These are phyloP conservation scores for Petrocephalus zakoni DNA, from an alignment of 2,113 vertebrate species.

Conservation along the genomic window DNA sequence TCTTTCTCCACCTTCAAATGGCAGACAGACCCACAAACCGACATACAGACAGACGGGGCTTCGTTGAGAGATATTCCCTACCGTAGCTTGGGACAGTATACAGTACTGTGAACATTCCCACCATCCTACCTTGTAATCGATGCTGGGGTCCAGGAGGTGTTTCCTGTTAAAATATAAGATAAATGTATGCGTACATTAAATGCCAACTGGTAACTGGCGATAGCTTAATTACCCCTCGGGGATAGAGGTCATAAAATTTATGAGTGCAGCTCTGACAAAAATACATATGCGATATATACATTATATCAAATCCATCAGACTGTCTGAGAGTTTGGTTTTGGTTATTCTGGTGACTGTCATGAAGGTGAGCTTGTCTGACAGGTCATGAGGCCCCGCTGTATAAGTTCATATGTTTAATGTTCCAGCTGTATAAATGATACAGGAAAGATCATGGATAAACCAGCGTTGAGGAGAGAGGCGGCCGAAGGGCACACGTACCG, in stretches of 20 bases:
- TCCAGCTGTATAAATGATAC: background rate
- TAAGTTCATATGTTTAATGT: background rate
- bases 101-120: background rate
- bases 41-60: background rate
- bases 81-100: background rate
- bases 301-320: background rate
- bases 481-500: slow-evolving; percentile 44
- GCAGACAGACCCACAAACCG: slow-evolving; percentile 11
- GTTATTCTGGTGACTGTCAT: background rate
- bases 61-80: background rate
- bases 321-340: background rate
- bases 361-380: background rate
- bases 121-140: slow-evolving; percentile 57
- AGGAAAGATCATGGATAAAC: background rate
- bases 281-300: background rate
- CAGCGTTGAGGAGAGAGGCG: background rate
- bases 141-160: slow-evolving; percentile 48
- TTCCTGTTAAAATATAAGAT: slow-evolving; percentile 52
- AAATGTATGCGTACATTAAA: slow-evolving; percentile 23
- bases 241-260: background rate
- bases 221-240: background rate
- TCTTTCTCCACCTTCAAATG: slow-evolving; percentile 53
- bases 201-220: background rate
- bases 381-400: background rate
- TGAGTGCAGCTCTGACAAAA: background rate